phyloP scores from a whole-genome alignment of 2,113 vertebrate genomes.

The Xiphophorus hellerii region DNA sequence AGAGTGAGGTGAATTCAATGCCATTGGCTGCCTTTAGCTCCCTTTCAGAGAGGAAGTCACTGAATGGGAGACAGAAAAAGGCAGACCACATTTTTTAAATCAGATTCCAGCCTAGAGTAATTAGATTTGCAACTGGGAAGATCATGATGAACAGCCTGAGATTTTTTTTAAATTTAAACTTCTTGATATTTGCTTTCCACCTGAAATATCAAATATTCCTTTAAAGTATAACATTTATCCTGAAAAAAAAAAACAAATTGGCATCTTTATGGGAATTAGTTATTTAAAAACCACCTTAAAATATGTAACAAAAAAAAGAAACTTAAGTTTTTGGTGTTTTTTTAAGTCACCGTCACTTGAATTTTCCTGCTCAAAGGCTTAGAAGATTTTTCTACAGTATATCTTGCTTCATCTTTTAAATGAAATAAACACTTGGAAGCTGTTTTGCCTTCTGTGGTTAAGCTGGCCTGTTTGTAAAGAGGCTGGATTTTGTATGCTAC shows the following conservation, averaged over 20 bases:
- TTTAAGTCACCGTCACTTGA: not conserved
- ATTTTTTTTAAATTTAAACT: not conserved
- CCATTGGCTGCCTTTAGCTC: constrained; percentile 43
- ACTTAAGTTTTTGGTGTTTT: too few relatives aligned
- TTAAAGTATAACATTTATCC: not conserved
- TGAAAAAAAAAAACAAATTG: not conserved
- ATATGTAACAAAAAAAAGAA: not conserved
- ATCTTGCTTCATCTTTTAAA: not conserved
- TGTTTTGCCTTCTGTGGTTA: not conserved
- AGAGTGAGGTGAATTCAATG: not conserved
- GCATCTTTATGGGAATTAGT: not conserved
- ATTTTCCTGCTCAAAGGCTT: not conserved
- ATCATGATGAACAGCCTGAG: not conserved
- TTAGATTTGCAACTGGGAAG: not conserved
- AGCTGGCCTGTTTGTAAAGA: not conserved
- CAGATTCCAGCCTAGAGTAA: not conserved
- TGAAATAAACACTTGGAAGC: not conserved
- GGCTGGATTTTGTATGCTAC: not conserved
- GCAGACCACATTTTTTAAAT: not conserved
- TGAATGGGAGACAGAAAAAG: not conserved
- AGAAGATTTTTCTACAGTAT: not conserved
- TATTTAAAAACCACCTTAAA: not conserved
- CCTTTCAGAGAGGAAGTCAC: constrained; percentile 1
- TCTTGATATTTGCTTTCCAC: not conserved
- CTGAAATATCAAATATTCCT: not conserved